Evolutionary conservation across 2,113 vertebrate species (phyloP).

Genomic region (Muscicapa adusta): DNA sequence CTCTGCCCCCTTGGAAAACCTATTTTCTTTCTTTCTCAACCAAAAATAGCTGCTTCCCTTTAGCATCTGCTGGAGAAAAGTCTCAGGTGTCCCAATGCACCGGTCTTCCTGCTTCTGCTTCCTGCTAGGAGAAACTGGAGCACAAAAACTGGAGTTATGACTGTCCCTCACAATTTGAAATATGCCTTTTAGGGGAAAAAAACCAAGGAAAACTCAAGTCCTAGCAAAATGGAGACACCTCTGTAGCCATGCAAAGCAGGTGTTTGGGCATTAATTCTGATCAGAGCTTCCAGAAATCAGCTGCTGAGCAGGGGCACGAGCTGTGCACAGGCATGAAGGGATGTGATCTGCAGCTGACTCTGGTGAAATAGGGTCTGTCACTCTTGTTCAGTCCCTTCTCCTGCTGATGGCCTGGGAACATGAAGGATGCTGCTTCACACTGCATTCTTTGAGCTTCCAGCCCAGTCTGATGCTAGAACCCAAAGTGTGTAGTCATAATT

Average conservation of each 20-base stretch:
- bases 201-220: not conserved
- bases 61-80: not conserved
- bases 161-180: not conserved
- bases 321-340: not conserved
- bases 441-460: not conserved
- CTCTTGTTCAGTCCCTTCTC: not conserved
- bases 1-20: not conserved
- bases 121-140: not conserved
- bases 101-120: not conserved
- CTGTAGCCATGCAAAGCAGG: not conserved
- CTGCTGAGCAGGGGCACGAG: not conserved
- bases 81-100: not conserved
- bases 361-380: not conserved
- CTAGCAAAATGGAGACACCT: not conserved
- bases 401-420: not conserved
- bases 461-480: not conserved
- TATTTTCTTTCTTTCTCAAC: not conserved
- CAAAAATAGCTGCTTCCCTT: not conserved
- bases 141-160: not conserved
- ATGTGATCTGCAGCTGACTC: not conserved
- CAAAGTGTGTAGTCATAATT: not conserved
- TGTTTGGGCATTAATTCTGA: not conserved
- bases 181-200: not conserved
- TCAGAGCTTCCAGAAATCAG: not conserved
- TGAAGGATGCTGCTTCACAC: not conserved